phyloP scores from a whole-genome alignment of 2,797 vertebrate species.

The Alfaro cultratus region DNA sequence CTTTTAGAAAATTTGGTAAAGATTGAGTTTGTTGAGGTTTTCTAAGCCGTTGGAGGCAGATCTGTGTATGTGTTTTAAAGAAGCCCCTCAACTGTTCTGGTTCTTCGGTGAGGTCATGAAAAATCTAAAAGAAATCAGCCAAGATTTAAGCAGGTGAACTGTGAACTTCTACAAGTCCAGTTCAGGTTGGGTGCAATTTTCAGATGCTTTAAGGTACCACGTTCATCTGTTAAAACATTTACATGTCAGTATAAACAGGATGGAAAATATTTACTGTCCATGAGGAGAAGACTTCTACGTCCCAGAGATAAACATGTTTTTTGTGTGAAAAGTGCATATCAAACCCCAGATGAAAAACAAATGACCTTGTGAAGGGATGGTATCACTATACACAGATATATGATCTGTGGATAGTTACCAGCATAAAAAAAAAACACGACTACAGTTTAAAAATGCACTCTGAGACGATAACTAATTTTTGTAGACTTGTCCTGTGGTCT shows the following conservation, averaged over 20 bases:
- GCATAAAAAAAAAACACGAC: not conserved
- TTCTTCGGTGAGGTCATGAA: not conserved
- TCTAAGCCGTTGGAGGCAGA: not conserved
- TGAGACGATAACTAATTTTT: not conserved
- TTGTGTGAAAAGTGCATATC: not conserved
- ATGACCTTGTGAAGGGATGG: not conserved
- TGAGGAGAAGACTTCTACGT: not conserved
- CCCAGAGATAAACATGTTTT: not conserved
- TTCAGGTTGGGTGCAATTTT: not conserved
- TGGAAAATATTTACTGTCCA: not conserved
- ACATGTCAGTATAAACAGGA: not conserved
- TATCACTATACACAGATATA: not conserved
- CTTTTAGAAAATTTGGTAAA: not conserved
- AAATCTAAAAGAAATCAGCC: not conserved
- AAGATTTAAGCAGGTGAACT: not conserved
- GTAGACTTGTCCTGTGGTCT: not conserved
- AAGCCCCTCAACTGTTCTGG: not conserved
- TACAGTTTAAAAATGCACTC: not conserved
- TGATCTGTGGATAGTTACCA: not conserved
- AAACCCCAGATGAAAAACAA: not conserved
- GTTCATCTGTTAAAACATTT: not conserved
- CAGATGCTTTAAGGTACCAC: not conserved
- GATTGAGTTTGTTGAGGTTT: not conserved
- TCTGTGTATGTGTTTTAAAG: not conserved
- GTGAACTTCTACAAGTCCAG: not conserved